Percentiles rank a stretch among this genome's conserved stretches.
phyloP scores from a whole-genome alignment of 2,797 vertebrate species.

The Apodemus agrarius region DNA sequence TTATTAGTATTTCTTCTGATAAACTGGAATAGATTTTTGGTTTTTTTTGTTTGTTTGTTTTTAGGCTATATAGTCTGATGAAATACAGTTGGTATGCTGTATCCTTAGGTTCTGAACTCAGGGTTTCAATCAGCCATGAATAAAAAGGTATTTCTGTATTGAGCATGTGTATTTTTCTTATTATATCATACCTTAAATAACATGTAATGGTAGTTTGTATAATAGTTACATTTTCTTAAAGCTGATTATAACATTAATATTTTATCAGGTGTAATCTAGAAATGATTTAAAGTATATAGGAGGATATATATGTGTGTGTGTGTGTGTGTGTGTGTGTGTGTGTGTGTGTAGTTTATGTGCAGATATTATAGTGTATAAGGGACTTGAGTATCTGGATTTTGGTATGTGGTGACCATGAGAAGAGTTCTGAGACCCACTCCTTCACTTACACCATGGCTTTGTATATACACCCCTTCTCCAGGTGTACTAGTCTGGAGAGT shows the following conservation, averaged over 20 bases:
- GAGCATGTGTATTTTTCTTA: not conserved
- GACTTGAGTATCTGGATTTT: not conserved
- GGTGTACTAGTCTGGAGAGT: conserved; percentile 12
- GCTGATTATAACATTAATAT: not conserved
- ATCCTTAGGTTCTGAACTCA: not conserved
- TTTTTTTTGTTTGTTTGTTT: not conserved
- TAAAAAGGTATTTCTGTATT: not conserved
- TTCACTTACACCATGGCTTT: not conserved
- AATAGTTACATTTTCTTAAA: not conserved
- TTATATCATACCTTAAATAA: not conserved
- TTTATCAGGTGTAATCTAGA: not conserved
- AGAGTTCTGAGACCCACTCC: not conserved
- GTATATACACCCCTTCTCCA: not conserved
- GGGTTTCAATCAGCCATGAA: not conserved
- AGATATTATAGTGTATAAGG: not conserved
- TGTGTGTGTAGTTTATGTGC: not conserved
- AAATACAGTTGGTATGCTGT: not conserved
- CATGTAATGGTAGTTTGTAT: not conserved
- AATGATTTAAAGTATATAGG: not conserved
- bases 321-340: too few species aligned
- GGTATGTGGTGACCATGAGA: not conserved
- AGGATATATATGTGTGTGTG: not conserved
- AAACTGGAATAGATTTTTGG: not conserved
- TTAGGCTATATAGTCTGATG: not conserved
- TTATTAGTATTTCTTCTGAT: conserved; percentile 20